Conservation (phyloP, 2,113 vertebrate species). For the Raja brachyura region DNA sequence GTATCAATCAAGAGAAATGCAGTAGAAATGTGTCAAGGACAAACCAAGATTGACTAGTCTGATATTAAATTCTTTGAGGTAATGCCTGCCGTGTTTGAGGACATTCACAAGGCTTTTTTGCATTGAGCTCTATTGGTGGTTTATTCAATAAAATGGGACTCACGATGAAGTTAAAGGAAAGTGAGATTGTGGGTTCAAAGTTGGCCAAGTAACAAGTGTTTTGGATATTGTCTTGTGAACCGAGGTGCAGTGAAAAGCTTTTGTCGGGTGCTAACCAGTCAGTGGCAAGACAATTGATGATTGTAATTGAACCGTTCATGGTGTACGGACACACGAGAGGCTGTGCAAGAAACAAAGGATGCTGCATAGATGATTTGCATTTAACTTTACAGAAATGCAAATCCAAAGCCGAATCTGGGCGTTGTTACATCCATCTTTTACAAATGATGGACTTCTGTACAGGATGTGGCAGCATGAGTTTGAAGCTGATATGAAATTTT, state of each 20-base stretch:
- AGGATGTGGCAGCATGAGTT: neutral
- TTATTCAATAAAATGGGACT: neutral
- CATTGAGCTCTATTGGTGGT: too few species aligned
- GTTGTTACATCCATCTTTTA: too few species aligned
- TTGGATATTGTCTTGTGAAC: too few species aligned
- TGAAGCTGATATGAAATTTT: neutral
- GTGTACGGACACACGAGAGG: too few species aligned
- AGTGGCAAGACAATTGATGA: too few species aligned
- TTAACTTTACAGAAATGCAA: neutral
- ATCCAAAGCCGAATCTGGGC: too few species aligned
- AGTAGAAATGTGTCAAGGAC: neutral
- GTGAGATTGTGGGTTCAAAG: neutral
- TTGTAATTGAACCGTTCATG: too few species aligned
- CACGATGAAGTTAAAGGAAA: neutral
- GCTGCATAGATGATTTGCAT: neutral
- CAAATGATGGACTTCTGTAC: neutral
- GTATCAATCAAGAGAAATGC: too few species aligned
- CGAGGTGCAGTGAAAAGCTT: too few species aligned
- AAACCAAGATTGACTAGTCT: neutral
- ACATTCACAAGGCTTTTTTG: too few species aligned
- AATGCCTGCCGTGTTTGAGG: too few species aligned
- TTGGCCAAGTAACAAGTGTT: neutral
- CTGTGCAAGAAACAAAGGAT: neutral
- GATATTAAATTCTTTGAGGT: neutral
- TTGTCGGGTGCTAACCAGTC: too few species aligned